These are phyloP conservation scores for Spheniscus mendiculus DNA, from an alignment of 2,113 vertebrate genomes.

Conservation along the genomic window DNA sequence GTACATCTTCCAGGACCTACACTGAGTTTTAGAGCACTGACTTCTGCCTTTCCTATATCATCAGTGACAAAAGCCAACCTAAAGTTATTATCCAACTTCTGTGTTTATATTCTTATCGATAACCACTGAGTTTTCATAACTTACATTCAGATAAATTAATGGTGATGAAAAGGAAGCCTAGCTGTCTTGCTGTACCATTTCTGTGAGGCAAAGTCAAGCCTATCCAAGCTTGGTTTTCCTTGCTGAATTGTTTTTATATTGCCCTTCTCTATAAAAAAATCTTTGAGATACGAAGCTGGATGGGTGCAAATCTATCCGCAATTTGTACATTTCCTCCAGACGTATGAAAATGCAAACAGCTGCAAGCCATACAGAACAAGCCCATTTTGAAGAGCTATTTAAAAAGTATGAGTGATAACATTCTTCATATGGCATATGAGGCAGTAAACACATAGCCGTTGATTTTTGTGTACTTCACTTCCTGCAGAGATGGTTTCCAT, in stretches of 20 bases:
- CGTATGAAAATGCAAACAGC: not conserved
- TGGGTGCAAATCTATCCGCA: not conserved
- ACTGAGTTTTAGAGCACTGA: not conserved
- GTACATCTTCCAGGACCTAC: not conserved
- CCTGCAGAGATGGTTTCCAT: not conserved
- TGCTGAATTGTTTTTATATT: not conserved
- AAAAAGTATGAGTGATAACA: slow-evolving; percentile 12
- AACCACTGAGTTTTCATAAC: not conserved
- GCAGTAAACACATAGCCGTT: not conserved
- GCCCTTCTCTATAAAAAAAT: not conserved
- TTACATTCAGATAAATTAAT: not conserved
- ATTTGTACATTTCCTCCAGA: slow-evolving; percentile 14
- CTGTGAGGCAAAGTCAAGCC: not conserved
- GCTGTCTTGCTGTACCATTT: not conserved
- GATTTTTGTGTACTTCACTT: slow-evolving; percentile 2
- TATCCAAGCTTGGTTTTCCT: not conserved
- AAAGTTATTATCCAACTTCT: not conserved
- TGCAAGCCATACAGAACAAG: slow-evolving; percentile 2
- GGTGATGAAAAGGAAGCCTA: not conserved
- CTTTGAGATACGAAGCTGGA: not conserved
- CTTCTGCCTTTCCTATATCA: not conserved
- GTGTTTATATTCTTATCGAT: not conserved
- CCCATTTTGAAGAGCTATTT: slow-evolving; percentile 16
- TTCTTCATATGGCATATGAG: not conserved
- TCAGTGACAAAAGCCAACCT: not conserved